These are phyloP conservation scores for Xenopus petersii DNA, from an alignment of 2,797 vertebrate genomes.

Conservation along the genomic window DNA sequence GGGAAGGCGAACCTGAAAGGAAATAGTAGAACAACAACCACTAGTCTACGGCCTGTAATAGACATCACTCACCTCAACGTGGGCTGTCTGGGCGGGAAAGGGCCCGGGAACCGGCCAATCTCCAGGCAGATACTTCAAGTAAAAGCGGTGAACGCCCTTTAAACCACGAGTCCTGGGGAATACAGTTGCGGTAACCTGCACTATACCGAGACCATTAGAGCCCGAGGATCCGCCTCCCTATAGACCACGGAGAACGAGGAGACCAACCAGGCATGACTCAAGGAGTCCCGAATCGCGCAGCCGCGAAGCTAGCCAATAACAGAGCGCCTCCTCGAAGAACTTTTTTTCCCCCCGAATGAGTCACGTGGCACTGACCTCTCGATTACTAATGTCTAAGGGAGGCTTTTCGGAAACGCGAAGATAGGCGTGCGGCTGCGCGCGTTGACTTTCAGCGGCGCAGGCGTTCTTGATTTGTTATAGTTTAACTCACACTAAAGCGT, in stretches of 20 bases:
- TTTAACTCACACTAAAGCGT: no score
- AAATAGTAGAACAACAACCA: no score
- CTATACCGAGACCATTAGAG: slow-evolving; percentile 5
- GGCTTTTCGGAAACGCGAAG: no score
- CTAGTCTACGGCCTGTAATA: background rate
- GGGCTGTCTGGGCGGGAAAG: background rate
- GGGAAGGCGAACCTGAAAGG: no score
- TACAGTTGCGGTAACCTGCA: background rate
- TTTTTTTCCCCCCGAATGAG: no score
- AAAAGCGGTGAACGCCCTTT: no score
- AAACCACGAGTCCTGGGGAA: background rate
- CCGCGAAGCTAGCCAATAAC: background rate
- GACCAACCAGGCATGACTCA: slow-evolving; percentile 4
- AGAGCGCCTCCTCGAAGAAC: background rate
- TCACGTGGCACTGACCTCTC: no score
- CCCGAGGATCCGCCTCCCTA: slow-evolving; percentile 14
- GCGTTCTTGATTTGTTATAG: no score
- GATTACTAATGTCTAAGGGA: no score
- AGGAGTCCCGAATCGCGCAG: background rate
- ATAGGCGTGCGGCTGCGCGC: background rate
- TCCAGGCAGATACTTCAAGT: background rate
- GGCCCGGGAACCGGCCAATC: no score
- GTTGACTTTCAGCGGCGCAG: background rate
- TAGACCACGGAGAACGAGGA: slow-evolving; percentile 14
- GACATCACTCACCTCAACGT: slow-evolving; percentile 13